These are phyloP conservation scores for Phengaris alcon DNA, from an alignment of 2,888 invertebrate genomes.

Conservation along the genomic window DNA sequence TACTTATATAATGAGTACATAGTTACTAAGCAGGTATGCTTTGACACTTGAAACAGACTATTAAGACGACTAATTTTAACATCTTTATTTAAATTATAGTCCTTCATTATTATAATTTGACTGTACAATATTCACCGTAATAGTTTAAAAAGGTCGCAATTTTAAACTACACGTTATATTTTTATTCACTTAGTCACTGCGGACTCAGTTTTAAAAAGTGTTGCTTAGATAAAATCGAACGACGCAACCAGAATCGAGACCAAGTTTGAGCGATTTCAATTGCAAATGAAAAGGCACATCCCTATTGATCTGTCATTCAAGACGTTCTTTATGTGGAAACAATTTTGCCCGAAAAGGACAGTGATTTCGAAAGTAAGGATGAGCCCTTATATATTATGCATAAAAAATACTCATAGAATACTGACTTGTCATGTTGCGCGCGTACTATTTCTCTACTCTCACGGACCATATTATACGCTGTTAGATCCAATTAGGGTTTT, in stretches of 20 bases:
- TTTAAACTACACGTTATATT: too few relatives aligned
- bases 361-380: not conserved
- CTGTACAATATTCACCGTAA: too few relatives aligned
- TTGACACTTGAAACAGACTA: too few relatives aligned
- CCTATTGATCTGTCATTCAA: constrained; percentile 1
- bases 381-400: not conserved
- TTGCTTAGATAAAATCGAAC: not conserved
- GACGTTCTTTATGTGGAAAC: not conserved
- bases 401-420: not conserved
- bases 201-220: not conserved
- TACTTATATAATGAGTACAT: too few relatives aligned
- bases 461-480: too few relatives aligned
- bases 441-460: not conserved
- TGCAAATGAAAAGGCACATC: constrained; percentile 5
- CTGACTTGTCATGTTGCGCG: too few relatives aligned
- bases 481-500: too few relatives aligned
- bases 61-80: too few relatives aligned
- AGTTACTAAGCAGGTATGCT: too few relatives aligned
- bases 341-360: not conserved
- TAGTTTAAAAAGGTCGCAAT: too few relatives aligned
- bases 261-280: not conserved
- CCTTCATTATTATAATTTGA: too few relatives aligned
- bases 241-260: not conserved
- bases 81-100: too few relatives aligned
- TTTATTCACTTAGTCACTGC: not conserved